A percentile compares a stretch with the other conserved stretches of the same genome.
Evolutionary conservation across 2,797 vertebrate genomes (phyloP).

Genomic region (Micropoecilia bifurca): DNA sequence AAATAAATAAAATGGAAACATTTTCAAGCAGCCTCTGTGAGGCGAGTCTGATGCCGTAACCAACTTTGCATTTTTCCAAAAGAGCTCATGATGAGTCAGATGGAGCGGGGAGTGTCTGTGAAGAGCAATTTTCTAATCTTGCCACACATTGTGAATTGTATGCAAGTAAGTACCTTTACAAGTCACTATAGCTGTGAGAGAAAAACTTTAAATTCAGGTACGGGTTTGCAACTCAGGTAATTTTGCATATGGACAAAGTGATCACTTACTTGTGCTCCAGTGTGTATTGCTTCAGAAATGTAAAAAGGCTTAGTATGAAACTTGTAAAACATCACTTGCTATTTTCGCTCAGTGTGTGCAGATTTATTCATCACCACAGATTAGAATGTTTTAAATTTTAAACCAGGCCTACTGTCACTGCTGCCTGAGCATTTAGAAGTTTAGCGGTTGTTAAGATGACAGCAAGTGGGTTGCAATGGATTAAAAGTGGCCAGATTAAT

Average conservation of each 20-base stretch:
- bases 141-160: background rate
- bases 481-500: slow-evolving; percentile 50
- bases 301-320: slow-evolving; percentile 24
- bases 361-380: slow-evolving; percentile 18
- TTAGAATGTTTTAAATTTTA: slow-evolving; percentile 41
- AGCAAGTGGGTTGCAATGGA: slow-evolving; percentile 46
- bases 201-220: background rate
- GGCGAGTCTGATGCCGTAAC: background rate
- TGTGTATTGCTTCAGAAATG: slow-evolving; percentile 9
- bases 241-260: background rate
- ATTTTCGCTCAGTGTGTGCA: background rate
- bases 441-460: slow-evolving; percentile 47
- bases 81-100: background rate
- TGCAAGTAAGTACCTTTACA: background rate
- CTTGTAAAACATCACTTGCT: slow-evolving; percentile 25
- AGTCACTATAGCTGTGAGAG: background rate
- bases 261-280: background rate
- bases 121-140: background rate
- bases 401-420: slow-evolving; percentile 47
- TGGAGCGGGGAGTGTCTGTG: background rate
- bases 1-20: background rate
- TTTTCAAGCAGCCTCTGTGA: background rate
- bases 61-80: background rate
- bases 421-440: slow-evolving; percentile 22
- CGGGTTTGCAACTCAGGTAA: background rate